Conservation (phyloP, 2,113 vertebrate species). For the Hepsetus odoe region DNA sequence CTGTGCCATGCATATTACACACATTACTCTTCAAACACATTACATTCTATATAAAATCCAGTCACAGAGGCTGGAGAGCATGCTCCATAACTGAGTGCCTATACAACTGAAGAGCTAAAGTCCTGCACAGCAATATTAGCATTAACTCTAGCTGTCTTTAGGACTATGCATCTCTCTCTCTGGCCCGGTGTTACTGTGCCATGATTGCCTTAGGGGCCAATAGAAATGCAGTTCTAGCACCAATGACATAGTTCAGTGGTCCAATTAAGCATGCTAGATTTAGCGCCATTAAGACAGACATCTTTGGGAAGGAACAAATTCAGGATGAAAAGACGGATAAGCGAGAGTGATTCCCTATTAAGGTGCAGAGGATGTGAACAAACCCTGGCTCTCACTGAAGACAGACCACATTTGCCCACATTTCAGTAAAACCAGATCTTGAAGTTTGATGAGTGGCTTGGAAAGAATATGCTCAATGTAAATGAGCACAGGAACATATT, state of each 20-base stretch:
- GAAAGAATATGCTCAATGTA: not conserved
- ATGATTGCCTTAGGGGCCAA: slow-evolving; percentile 67
- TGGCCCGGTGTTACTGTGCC: slow-evolving; percentile 59
- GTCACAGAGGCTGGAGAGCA: slow-evolving; percentile 55
- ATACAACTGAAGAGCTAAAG: slow-evolving; percentile 64
- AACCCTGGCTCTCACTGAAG: slow-evolving; percentile 5
- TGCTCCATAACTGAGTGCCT: slow-evolving; percentile 66
- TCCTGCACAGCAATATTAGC: slow-evolving; percentile 59
- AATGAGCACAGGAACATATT: not conserved
- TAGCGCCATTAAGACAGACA: slow-evolving; percentile 77
- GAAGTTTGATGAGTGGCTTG: not conserved
- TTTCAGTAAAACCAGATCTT: slow-evolving; percentile 4
- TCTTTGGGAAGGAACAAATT: slow-evolving; percentile 70
- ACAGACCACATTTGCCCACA: slow-evolving; percentile 13
- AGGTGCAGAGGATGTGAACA: not conserved
- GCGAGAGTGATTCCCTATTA: slow-evolving; percentile 54
- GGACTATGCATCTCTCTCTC: slow-evolving; percentile 51
- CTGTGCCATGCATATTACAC: slow-evolving; percentile 67
- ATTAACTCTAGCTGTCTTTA: slow-evolving; percentile 19
- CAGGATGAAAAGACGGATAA: slow-evolving; percentile 72
- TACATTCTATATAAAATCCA: slow-evolving; percentile 69
- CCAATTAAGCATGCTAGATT: slow-evolving; percentile 82
- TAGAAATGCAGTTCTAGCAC: slow-evolving; percentile 65
- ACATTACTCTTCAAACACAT: slow-evolving; percentile 73
- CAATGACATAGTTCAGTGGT: slow-evolving; percentile 82